A percentile compares a stretch with the other conserved stretches of the same genome.
These are phyloP conservation scores for Rhombomys opimus DNA, from an alignment of 2,113 vertebrate species.

Conservation along the genomic window DNA sequence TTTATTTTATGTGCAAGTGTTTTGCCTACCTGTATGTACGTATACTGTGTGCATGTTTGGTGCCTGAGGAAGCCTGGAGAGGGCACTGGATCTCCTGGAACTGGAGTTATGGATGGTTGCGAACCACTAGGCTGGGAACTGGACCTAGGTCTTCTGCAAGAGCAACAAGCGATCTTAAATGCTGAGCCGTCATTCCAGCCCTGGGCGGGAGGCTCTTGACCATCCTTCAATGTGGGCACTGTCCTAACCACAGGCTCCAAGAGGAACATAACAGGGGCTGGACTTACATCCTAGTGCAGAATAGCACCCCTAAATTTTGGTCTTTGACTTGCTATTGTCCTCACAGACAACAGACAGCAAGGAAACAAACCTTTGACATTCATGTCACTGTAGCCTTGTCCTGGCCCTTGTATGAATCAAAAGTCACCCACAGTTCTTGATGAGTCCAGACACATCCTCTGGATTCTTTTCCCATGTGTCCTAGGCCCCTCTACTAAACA, in stretches of 20 bases:
- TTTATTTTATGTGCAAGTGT: neutral
- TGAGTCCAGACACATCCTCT: neutral
- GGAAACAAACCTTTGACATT: neutral
- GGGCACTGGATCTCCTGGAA: neutral
- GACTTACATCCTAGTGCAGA: neutral
- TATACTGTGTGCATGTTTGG: neutral
- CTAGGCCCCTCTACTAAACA: neutral
- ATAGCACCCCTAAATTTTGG: neutral
- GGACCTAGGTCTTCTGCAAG: neutral
- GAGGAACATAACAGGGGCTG: neutral
- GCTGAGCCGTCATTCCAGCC: neutral
- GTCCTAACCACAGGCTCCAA: accelerated
- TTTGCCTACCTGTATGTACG: neutral
- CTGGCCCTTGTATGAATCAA: neutral
- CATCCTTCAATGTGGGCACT: too few species aligned
- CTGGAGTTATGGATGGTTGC: neutral
- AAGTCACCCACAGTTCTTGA: neutral
- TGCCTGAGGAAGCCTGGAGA: neutral
- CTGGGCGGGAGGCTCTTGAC: neutral
- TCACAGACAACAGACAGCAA: neutral
- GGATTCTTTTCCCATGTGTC: neutral
- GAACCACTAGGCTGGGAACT: too few species aligned
- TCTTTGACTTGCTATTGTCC: neutral
- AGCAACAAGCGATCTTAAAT: neutral
- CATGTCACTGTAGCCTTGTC: neutral